A percentile compares a stretch with the other conserved stretches of the same genome.
These are phyloP conservation scores for Ectemnius cavifrons DNA, from an alignment of 2,888 invertebrate species.

Conservation along the genomic window DNA sequence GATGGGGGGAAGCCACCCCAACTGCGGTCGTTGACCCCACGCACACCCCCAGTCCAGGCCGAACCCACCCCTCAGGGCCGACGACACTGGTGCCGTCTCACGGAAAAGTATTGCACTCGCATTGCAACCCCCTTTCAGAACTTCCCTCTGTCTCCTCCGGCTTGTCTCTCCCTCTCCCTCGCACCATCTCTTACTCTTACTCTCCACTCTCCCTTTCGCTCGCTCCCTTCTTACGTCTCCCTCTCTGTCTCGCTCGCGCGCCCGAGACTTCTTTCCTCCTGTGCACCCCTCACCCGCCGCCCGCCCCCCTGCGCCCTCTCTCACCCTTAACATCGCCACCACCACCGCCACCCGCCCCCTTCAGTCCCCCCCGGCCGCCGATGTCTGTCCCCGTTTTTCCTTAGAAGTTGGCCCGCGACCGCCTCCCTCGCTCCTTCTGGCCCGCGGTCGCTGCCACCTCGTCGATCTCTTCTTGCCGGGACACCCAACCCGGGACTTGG, in stretches of 20 bases:
- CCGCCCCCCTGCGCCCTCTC: constrained; percentile 2
- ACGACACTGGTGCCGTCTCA: constrained; percentile 75
- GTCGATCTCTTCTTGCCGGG: constrained; percentile 37
- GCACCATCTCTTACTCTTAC: constrained; percentile 14
- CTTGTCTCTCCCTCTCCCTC: constrained; percentile 23
- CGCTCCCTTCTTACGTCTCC: constrained; percentile 3
- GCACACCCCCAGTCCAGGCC: constrained; percentile 71
- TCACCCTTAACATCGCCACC: neutral
- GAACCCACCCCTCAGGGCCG: constrained; percentile 73
- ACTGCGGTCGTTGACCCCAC: constrained; percentile 75
- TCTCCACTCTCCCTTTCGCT: neutral
- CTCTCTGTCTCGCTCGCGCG: neutral
- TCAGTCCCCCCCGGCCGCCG: constrained; percentile 16
- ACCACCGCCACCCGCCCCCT: constrained; percentile 6
- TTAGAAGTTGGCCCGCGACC: constrained; percentile 1
- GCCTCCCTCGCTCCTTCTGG: neutral
- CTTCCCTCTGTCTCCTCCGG: constrained; percentile 54
- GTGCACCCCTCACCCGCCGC: neutral
- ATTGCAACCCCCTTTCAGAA: constrained; percentile 68
- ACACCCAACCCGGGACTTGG: constrained; percentile 28
- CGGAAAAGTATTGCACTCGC: constrained; percentile 73
- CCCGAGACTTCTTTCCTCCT: constrained; percentile 4
- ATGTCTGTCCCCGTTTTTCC: constrained; percentile 12
- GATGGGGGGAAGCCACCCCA: constrained; percentile 74
- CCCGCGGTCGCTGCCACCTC: constrained; percentile 10